Percentiles rank a stretch among this genome's conserved stretches.
Conservation (phyloP, 2,797 vertebrate species). For the Phrynocephalus forsythii region DNA sequence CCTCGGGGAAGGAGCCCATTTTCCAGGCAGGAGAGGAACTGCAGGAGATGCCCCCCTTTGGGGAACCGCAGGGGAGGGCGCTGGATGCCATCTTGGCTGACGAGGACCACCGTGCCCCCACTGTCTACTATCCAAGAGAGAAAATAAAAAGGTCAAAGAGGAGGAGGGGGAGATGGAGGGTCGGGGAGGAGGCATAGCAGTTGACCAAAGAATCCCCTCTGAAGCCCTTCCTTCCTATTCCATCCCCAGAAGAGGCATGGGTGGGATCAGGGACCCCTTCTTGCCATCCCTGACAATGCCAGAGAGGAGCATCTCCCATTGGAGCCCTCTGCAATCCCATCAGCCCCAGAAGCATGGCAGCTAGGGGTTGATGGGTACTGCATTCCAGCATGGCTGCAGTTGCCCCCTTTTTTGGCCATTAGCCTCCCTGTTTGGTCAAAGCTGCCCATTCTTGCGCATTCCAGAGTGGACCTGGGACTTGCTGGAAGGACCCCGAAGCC, state of each 20-base stretch:
- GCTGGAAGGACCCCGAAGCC: too few relatives aligned
- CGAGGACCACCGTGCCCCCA: slow-evolving; percentile 94
- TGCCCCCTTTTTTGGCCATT: too few relatives aligned
- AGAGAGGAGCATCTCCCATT: not conserved
- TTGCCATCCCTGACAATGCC: too few relatives aligned
- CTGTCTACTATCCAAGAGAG: slow-evolving; percentile 87
- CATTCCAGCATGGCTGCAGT: too few relatives aligned
- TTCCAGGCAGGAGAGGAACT: slow-evolving; percentile 97
- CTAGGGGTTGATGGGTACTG: too few relatives aligned
- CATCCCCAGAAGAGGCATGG: too few relatives aligned
- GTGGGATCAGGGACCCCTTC: too few relatives aligned
- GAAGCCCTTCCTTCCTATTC: not conserved
- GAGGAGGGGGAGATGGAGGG: not conserved
- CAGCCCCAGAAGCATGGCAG: too few relatives aligned
- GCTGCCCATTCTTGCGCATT: too few relatives aligned
- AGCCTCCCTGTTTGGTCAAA: not conserved
- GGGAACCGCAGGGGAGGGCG: slow-evolving; percentile 93
- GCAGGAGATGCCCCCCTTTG: slow-evolving; percentile 93
- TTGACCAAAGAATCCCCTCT: too few relatives aligned
- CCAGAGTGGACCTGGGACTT: not conserved
- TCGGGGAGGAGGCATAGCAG: too few relatives aligned
- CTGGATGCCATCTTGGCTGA: slow-evolving; percentile 98
- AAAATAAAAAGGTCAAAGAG: not conserved
- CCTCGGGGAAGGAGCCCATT: slow-evolving; percentile 95
- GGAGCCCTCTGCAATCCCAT: not conserved